Evolutionary conservation across 2,797 vertebrate genomes (phyloP), one percentile per base, ranked within the genome.

Genomic region (Atherinosoma microstoma): DNA sequence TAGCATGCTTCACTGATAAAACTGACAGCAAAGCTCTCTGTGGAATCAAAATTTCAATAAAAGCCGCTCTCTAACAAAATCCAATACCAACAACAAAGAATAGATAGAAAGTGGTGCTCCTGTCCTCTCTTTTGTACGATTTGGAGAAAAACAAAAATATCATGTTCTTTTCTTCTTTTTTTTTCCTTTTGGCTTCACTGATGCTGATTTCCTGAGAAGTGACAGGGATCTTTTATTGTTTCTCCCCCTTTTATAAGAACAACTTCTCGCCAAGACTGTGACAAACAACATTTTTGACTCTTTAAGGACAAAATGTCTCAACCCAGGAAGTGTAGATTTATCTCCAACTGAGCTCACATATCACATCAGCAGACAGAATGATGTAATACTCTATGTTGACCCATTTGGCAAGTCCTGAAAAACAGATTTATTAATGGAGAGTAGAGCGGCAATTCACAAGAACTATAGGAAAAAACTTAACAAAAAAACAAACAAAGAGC

Each of bases 301-400:
- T 85, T 80, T 88, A 45, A 90, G 73, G 86, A 87, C 79, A 87
- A 85, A 84, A 76, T 67, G 78, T 84, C 77, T 88, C 57, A 13
- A 59, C 24, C 49, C 18, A 1, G 67, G 81, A 73, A 67, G 34
- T 64, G 87, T 62, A 84, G 84, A 90, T 88, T 90, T 80, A 86
- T 91, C 36, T 85, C 87, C 69, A 75, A 82, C 84, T 57, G 34
- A 86, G 76, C 61, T 78, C 75, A 82, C 49, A 61, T 64, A 18
- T 84, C 75, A 78, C 59, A 71, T 58, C 11, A 51, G 68, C 64
- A 84, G 83, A 87, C 89, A 77, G 73, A 85, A 81, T 84, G 75
- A 91, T 91, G 88, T 84, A 90, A 89, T 59, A 86, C 74, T 83
- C 70, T 32, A 20, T 1, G 60, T 64, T 90, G 85, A 91, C 88